A percentile compares a stretch with the other conserved stretches of the same genome.
These are phyloP conservation scores for Petrophora chlorosata DNA, from an alignment of 2,888 invertebrate species.

Conservation along the genomic window DNA sequence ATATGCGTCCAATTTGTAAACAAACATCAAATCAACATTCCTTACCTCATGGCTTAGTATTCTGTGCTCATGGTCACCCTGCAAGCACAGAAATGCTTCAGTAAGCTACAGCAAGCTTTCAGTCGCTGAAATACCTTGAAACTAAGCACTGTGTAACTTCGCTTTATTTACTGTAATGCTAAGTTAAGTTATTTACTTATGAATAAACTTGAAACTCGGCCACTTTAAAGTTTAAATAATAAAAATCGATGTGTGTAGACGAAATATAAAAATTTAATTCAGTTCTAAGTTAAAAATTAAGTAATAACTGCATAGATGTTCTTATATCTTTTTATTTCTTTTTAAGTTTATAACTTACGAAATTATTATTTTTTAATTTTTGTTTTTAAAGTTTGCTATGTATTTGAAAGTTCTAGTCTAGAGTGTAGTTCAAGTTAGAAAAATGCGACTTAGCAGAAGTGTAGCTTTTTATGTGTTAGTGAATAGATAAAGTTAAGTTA, in stretches of 20 bases:
- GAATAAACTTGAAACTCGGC: neutral
- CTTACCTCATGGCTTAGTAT: conserved; percentile 29
- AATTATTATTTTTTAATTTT: too few species aligned
- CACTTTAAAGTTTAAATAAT: too few species aligned
- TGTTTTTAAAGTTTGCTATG: too few species aligned
- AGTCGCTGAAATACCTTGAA: conserved; percentile 62
- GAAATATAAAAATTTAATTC: too few species aligned
- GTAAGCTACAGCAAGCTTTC: conserved; percentile 52
- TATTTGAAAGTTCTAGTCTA: too few species aligned
- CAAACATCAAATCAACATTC: conserved; percentile 27
- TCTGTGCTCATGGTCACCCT: conserved; percentile 35
- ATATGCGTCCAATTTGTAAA: neutral
- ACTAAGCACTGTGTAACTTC: conserved; percentile 40
- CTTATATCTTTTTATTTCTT: too few species aligned
- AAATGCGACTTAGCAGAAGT: conserved; percentile 10
- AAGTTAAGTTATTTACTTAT: conserved; percentile 9
- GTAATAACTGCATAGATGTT: too few species aligned
- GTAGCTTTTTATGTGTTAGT: conserved; percentile 7
- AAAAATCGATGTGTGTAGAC: too few species aligned
- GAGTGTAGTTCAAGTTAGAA: neutral
- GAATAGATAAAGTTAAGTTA: conserved; percentile 23
- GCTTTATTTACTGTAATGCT: neutral
- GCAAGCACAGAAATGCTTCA: conserved; percentile 31
- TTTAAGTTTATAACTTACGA: too few species aligned
- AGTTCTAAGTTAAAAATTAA: too few species aligned